Evolutionary conservation across 2,888 invertebrate species (phyloP).

Genomic region (Schizotus pectinicornis): DNA sequence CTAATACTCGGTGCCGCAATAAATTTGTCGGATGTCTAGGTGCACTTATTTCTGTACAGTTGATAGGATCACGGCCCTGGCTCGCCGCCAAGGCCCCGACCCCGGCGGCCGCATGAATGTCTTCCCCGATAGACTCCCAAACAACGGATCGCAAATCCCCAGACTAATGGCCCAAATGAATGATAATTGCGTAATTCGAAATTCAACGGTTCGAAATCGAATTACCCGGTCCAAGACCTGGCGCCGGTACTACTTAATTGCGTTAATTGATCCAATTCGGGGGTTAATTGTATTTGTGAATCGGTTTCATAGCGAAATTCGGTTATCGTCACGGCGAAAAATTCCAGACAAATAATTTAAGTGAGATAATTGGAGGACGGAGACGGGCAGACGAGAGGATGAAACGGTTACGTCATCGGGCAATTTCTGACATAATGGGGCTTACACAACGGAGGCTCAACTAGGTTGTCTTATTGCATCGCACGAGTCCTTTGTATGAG

Average conservation of each 20-base stretch:
- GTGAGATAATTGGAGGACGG: slow-evolving; percentile 32
- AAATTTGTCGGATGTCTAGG: slow-evolving; percentile 25
- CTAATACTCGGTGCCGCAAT: slow-evolving; percentile 14
- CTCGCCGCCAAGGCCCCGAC: slow-evolving; percentile 30
- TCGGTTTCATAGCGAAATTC: slow-evolving; percentile 26
- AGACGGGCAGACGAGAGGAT: slow-evolving; percentile 32
- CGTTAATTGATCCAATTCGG: slow-evolving; percentile 37
- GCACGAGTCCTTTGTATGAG: too few relatives aligned
- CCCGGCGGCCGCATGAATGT: slow-evolving; percentile 17
- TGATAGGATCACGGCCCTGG: slow-evolving; percentile 36
- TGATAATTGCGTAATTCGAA: slow-evolving; percentile 37
- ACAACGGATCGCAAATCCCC: background rate
- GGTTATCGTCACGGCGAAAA: slow-evolving; percentile 17
- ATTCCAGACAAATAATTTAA: slow-evolving; percentile 23
- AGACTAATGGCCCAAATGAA: slow-evolving; percentile 25
- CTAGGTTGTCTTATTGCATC: too few relatives aligned
- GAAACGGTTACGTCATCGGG: slow-evolving; percentile 31
- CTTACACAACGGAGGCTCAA: too few relatives aligned
- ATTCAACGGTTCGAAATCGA: slow-evolving; percentile 34
- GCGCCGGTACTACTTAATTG: slow-evolving; percentile 24
- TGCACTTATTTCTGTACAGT: slow-evolving; percentile 33
- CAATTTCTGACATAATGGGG: slow-evolving; percentile 29
- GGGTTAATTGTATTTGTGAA: slow-evolving; percentile 38
- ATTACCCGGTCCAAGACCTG: slow-evolving; percentile 38
- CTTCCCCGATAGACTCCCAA: slow-evolving; percentile 9